A percentile compares a stretch with the other conserved stretches of the same genome.
These are phyloP conservation scores for Tragelaphus oryx DNA, from an alignment of 2,797 vertebrate genomes.

Conservation along the genomic window DNA sequence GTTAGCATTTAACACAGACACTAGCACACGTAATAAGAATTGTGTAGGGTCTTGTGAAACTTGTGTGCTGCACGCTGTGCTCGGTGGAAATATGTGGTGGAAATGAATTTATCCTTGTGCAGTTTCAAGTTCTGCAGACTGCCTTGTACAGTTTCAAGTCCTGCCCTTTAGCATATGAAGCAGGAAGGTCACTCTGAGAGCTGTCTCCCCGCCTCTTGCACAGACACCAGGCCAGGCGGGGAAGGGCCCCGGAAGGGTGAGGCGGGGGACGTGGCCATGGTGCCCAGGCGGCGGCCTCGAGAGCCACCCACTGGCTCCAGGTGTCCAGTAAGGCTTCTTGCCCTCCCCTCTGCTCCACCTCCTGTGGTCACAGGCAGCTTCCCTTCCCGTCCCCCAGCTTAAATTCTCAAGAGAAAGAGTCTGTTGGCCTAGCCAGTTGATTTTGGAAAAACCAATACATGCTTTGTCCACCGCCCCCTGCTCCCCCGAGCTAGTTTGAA, in stretches of 20 bases:
- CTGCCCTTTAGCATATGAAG: neutral
- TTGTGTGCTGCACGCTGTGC: accelerated
- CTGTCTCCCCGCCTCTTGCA: neutral
- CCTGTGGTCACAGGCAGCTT: accelerated
- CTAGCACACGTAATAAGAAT: accelerated
- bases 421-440: neutral
- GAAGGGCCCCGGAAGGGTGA: neutral
- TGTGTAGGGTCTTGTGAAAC: accelerated
- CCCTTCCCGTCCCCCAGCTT: accelerated
- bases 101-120: accelerated
- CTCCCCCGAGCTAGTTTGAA: neutral
- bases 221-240: neutral
- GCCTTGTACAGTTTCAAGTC: neutral
- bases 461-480: neutral
- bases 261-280: accelerated
- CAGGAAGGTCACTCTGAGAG: neutral
- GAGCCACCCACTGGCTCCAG: neutral
- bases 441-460: neutral
- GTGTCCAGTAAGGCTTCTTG: neutral
- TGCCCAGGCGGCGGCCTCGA: neutral
- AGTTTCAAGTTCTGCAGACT: neutral
- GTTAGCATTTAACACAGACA: neutral
- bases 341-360: neutral
- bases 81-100: neutral
- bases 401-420: neutral